Conservation (phyloP, 2,888 invertebrate species). For the Apomyelois bistriatella region DNA sequence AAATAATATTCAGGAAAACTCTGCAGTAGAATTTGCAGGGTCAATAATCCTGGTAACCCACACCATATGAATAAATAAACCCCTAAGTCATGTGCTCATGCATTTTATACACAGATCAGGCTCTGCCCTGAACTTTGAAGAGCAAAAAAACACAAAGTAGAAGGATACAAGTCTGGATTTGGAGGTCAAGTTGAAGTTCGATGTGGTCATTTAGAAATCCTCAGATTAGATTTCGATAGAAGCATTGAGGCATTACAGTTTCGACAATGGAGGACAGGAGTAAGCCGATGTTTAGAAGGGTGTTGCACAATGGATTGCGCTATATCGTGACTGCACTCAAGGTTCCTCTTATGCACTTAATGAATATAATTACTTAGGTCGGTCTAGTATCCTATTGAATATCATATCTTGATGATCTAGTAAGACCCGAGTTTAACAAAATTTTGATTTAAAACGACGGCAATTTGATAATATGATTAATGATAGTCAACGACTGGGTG, state of each 20-base stretch:
- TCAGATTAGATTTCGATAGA: constrained; percentile 8
- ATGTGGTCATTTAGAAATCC: constrained; percentile 1
- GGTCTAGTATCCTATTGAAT: constrained; percentile 19
- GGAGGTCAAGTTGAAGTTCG: constrained; percentile 4
- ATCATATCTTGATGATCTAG: neutral
- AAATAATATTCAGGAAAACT: no score
- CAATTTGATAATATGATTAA: no score
- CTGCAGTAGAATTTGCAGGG: no score
- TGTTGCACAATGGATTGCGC: constrained; percentile 36
- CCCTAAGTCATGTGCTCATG: no score
- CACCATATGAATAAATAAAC: no score
- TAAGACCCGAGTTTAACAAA: neutral
- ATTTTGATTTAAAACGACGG: no score
- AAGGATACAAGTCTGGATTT: neutral
- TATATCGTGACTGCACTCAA: constrained; percentile 40
- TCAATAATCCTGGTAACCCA: no score
- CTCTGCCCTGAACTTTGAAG: no score
- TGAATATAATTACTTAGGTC: constrained; percentile 32
- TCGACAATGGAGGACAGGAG: constrained; percentile 26
- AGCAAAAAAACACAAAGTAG: neutral
- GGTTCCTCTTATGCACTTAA: constrained; percentile 40
- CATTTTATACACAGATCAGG: no score
- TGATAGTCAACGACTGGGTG: no score
- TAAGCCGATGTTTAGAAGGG: constrained; percentile 38
- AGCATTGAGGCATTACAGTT: constrained; percentile 13